A percentile compares a stretch with the other conserved stretches of the same genome.
Evolutionary conservation across 1,140 invertebrate species (phyloP).

Genomic region (Drosophila arawakana): DNA sequence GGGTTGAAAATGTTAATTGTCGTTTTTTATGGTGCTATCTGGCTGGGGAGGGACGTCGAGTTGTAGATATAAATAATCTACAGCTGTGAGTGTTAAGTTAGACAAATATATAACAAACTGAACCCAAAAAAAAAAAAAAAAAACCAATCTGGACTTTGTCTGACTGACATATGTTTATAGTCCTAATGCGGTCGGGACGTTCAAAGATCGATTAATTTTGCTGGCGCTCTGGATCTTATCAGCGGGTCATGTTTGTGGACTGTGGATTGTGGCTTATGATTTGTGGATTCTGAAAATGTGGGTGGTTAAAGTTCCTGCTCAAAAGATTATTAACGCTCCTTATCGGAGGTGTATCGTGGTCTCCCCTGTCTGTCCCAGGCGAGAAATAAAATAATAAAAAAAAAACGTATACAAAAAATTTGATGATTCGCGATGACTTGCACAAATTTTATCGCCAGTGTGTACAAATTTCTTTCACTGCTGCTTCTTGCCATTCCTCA

Average conservation of each 20-base stretch:
- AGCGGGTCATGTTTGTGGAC: slow-evolving; percentile 6
- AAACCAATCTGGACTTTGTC: slow-evolving; percentile 5
- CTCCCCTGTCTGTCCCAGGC: neutral
- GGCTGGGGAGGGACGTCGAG: neutral
- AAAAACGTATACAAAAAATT: slow-evolving; percentile 17
- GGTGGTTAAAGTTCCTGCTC: slow-evolving; percentile 6
- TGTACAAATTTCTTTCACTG: slow-evolving; percentile 7
- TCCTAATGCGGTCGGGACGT: neutral
- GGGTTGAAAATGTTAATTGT: slow-evolving; percentile 12
- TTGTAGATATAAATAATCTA: slow-evolving; percentile 7
- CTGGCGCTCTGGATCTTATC: neutral
- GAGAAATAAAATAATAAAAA: no score
- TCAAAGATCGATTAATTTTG: slow-evolving; percentile 13
- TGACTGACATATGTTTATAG: no score
- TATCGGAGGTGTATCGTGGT: slow-evolving; percentile 25
- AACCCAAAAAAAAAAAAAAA: neutral
- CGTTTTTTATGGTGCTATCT: slow-evolving; percentile 5
- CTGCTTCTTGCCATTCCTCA: neutral
- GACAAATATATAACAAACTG: neutral
- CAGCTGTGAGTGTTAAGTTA: neutral
- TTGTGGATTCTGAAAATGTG: slow-evolving; percentile 18
- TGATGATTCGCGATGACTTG: slow-evolving; percentile 70
- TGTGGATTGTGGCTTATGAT: neutral
- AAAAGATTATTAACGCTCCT: slow-evolving; percentile 48
- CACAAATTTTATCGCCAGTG: slow-evolving; percentile 31